Base-by-base conservation (phyloP, 2,888 invertebrate genomes). In the Autographa pulchrina region DNA sequence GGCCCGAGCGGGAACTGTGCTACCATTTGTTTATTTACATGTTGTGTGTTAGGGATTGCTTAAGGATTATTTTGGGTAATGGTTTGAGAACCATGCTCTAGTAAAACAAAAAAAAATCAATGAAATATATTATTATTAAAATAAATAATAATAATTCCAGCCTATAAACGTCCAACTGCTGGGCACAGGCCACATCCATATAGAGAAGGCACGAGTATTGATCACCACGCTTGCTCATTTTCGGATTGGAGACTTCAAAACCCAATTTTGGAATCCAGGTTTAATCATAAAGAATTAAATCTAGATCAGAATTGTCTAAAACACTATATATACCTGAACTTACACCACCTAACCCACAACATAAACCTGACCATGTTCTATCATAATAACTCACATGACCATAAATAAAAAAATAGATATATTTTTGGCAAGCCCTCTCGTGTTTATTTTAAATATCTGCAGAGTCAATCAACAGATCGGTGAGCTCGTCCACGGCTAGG, bases 381-480 rank as follows among this genome's bases (percentile, higher is more conserved):
- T 6, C 0, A 9, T n/a, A 32, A 43, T 43, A 43, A 43, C 5
- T 59, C 20, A 58, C 20, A 14, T 14, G 14, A 16, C 14, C 41
- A 20, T 3, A 16, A 43, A 43, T 16, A 14, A 2, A 4, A 3
- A 43, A 5, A 43, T 43, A 16, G 3, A 16, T 0, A 7, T 48
- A 7, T 48, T n/a, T 48, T 48, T n/a, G 7, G n/a, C 5, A 48
- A n/a, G 9, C 7, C 48, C 48, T n/a, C n/a, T 48, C 48, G 11
- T 66, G 60, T 68, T 68, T 78, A 75, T 75, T 80, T 76, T 68
- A 66, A 71, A 84, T 80, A 81, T 70, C 76, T 75, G 77, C 86
- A 70, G 78, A 70, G 80, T 91, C 86, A 85, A 88, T 88, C 88
- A 89, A 90, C 90, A 85, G 85, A 88, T 89, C 87, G 70, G 76